Base-by-base conservation (phyloP, 2,888 invertebrate genomes). In the Plebejus melissa region DNA sequence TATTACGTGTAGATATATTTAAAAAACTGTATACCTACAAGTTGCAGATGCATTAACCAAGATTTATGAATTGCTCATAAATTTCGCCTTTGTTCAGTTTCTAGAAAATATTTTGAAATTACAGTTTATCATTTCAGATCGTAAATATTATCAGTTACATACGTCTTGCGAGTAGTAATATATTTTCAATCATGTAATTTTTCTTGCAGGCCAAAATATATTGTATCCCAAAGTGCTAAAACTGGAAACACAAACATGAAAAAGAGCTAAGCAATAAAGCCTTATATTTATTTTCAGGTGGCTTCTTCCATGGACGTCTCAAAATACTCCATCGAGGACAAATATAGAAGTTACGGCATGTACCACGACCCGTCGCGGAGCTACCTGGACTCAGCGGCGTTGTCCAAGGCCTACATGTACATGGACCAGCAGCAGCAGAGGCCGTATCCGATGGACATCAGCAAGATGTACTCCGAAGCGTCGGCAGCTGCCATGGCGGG, bases 291-390 rank as follows among this genome's bases (percentile, higher is more conserved):
- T 69, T 94, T 94, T 0, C 94, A 96, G 96, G 95, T 96, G 78
- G 96, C 95, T 7, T 95, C 95, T 74, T 94, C 96, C 79, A 96
- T 96, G 96, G 96, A 96, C 84, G 96, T 96, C 96, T 92, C 94
- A 0, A 96, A 96, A 84, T 96, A 96, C 85, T 96, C 96, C 11
- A 95, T 96, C 91, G 96, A 96, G 80, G 96, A 96, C 82, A 96
- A 96, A 82, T 96, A 96, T 87, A 94, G 96, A 75, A 95, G 95
- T 36, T 96, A 96, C 89, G 95, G 96, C 77, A 96, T 96, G 96
- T 96, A 96, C 83, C 95, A 96, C 0, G 96, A 96, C 81, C 95
- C 96, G 0, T 96, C 96, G 36, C 93, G 96, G 1, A 95, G 95
- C 75, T 96, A 96, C 85, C 90, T 96, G 75, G 96, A 96, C 86